Percentiles rank a stretch among this genome's conserved stretches.
Conservation (phyloP, 2,113 vertebrate species). For the Ornithorhynchus anatinus region DNA sequence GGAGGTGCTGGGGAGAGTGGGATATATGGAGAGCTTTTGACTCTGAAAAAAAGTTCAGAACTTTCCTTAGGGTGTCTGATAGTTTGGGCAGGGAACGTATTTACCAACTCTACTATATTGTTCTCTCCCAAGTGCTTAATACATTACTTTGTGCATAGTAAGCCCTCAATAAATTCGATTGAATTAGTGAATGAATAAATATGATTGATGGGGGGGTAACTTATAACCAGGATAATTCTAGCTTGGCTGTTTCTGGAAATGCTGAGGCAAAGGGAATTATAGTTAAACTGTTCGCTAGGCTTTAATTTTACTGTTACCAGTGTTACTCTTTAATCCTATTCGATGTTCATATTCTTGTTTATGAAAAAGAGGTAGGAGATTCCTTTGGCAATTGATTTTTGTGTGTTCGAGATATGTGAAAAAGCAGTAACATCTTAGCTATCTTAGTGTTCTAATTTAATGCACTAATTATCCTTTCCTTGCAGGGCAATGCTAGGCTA, state of each 20-base stretch:
- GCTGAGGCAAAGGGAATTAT: not conserved
- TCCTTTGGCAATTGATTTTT: conserved; percentile 17
- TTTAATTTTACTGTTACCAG: not conserved
- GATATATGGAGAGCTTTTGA: too few species aligned
- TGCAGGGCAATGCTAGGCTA: conserved; percentile 30
- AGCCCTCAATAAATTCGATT: too few species aligned
- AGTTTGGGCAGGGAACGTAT: too few species aligned
- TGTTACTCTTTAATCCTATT: not conserved
- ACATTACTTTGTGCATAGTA: too few species aligned
- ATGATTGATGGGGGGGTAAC: too few species aligned
- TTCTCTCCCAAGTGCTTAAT: too few species aligned
- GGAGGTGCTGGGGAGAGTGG: too few species aligned
- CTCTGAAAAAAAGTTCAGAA: too few species aligned
- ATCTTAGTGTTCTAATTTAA: conserved; percentile 43
- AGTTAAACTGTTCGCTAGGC: not conserved
- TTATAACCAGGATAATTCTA: conserved; percentile 42
- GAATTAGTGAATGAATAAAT: too few species aligned
- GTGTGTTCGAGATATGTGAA: conserved; percentile 5
- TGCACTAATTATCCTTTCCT: conserved; percentile 21
- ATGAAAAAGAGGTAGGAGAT: not conserved
- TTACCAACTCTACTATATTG: too few species aligned
- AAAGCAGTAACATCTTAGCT: not conserved
- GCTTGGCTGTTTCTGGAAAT: too few species aligned
- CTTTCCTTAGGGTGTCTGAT: too few species aligned
- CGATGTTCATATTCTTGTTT: not conserved